Base-by-base conservation (phyloP, 2,888 invertebrate genomes). In the Clepsis dumicolana region DNA sequence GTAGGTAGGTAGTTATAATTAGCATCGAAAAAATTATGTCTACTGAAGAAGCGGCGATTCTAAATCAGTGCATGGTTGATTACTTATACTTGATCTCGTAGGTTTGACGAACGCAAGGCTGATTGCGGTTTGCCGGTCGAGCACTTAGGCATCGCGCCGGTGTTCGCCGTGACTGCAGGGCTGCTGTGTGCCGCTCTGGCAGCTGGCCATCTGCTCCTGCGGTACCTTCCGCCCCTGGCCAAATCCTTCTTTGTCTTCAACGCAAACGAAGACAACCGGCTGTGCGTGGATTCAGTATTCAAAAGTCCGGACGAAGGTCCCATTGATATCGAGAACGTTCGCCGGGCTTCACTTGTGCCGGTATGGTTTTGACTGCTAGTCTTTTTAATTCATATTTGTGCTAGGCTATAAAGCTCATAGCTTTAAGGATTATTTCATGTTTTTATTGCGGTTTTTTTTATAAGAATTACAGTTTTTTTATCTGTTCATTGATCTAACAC, bases 231-330 rank as follows among this genome's bases (percentile, higher is more conserved):
- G 0, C 84, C 88, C 0, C 66, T 79, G 4, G 84, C 88, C 0
- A 84, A 84, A 64, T 90, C 91, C 25, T 92, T 88, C 79, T 93
- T 91, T 75, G 88, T 92, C 53, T 93, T 91, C 77, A 91, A 91
- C 70, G 86, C 85, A 0, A 92, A 92, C 63, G 93, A 92, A 71
- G 93, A 92, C 76, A 93, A 93, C 74, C 77, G 93, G 18, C 81
- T 93, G 0, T 87, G 87, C 70, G 84, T 92, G 14, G 88, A 75
- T 71, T 77, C 79, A 0, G 64, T 83, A 2, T 82, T 81, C 68
- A 75, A 57, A 18, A 63, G 78, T 0, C 79, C 82, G 2, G 80
- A 73, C 0, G 52, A 63, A 7, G 35, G 68, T 0, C 70, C 71
- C 0, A 62, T 70, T 24, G 77, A 77, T 32, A 65, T 78, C 1